Conservation (phyloP, 1,140 invertebrate species). For the Drosophila melanogaster region DNA sequence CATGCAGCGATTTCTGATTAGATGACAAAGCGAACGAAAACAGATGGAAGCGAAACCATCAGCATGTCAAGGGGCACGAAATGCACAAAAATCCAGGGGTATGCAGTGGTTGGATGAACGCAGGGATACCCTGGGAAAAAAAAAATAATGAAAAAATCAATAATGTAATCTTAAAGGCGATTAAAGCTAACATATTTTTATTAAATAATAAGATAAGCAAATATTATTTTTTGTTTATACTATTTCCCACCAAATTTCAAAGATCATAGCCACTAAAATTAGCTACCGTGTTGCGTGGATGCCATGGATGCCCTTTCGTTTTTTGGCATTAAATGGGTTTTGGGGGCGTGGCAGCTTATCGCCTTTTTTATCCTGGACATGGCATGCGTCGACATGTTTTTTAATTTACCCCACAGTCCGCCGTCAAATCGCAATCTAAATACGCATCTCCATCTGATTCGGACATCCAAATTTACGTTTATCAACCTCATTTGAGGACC, state of each 20-base stretch:
- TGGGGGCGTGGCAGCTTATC: slow-evolving; percentile 34
- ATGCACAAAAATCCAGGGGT: background rate
- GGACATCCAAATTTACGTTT: slow-evolving; percentile 1
- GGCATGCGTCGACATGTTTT: slow-evolving; percentile 56
- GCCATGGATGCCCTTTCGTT: background rate
- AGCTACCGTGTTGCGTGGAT: background rate
- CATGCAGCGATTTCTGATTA: slow-evolving; percentile 80
- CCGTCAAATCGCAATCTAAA: slow-evolving; percentile 1
- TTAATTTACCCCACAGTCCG: slow-evolving; percentile 21
- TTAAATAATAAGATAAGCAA: too few species aligned
- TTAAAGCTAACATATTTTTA: too few species aligned
- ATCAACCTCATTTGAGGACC: slow-evolving; percentile 3
- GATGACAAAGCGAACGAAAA: slow-evolving; percentile 69
- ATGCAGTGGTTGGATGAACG: background rate
- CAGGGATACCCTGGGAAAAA: slow-evolving; percentile 1
- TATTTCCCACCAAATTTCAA: too few species aligned
- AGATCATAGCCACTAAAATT: too few species aligned
- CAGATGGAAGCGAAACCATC: slow-evolving; percentile 19
- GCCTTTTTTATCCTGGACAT: slow-evolving; percentile 38
- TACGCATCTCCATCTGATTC: slow-evolving; percentile 7
- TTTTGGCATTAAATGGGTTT: background rate
- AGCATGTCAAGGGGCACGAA: slow-evolving; percentile 23
- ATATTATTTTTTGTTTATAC: too few species aligned
- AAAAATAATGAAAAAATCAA: too few species aligned
- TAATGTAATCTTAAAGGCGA: too few species aligned